Evolutionary conservation across 2,113 vertebrate species (phyloP), one percentile per base, ranked within the genome.

Genomic region (Agapornis roseicollis): DNA sequence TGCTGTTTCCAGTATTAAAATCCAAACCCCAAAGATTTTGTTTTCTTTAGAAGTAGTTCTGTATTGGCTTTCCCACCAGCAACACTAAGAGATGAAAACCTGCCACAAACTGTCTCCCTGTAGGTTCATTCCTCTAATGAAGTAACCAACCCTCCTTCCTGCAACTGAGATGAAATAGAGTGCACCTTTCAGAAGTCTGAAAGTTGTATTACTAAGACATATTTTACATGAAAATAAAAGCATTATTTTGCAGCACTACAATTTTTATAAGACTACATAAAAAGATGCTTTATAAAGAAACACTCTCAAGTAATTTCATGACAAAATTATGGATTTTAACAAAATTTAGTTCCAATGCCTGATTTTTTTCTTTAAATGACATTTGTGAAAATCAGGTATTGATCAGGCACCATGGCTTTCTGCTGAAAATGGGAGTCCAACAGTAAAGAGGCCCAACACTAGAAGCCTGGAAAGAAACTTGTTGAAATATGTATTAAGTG

Each of bases 401-500:
- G 77, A 70, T 15, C 17, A 70, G 42, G 58, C 0, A 1, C 12
- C 1, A 0, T 17, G 18, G 24, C 25, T 35, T n/a, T 68, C 29
- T 78, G 11, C 58, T 44, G 60, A 63, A 80, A 77, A 58, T 28
- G 6, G 44, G 37, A 61, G 10, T 7, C 41, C 50, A 24, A 53
- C 4, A 73, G 20, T 22, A n/a, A 93, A 66, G 12, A 60, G 9
- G 17, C 10, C 5, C 11, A 64, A 56, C 91, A 85, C 5, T 11
- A 66, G 71, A 78, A 65, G n/a, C 25, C 29, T 78, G 22, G 37
- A 69, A 69, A 37, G 16, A 60, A 64, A 85, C 15, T 55, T 6
- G 0, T 35, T 56, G 33, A 61, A 74, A 74, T 9, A 61, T 4
- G 6, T 28, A 29, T 23, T 17, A 80, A 80, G 50, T 8, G 8